A percentile compares a stretch with the other conserved stretches of the same genome.
Conservation (phyloP, 2,113 vertebrate genomes). For the Anolis carolinensis region DNA sequence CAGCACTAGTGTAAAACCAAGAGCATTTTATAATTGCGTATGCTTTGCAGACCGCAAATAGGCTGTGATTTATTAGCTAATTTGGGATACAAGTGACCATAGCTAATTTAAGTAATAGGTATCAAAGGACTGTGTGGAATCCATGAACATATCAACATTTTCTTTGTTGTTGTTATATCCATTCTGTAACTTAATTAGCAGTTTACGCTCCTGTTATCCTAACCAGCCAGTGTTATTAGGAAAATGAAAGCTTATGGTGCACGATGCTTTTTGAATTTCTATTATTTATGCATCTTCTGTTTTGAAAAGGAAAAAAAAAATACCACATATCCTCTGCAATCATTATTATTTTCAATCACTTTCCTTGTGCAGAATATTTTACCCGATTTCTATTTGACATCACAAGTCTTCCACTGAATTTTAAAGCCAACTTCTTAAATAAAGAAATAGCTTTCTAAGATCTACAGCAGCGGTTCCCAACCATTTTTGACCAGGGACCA, state of each 20-base stretch:
- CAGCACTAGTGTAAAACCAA: not conserved
- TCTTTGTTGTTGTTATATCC: conserved; percentile 71
- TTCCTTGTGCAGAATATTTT: not conserved
- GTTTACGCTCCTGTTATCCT: conserved; percentile 69
- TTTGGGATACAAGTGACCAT: conserved; percentile 66
- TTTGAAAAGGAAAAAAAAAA: not conserved
- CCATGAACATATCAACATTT: conserved; percentile 71
- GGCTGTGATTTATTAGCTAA: conserved; percentile 52
- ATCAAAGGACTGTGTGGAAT: conserved; percentile 69
- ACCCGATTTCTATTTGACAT: not conserved
- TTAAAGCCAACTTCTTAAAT: too few relatives aligned
- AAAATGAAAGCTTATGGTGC: conserved; percentile 55
- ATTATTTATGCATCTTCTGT: conserved; percentile 50
- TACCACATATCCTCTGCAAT: not conserved
- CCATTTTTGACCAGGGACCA: too few relatives aligned
- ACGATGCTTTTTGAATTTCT: conserved; percentile 48
- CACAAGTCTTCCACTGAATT: too few relatives aligned
- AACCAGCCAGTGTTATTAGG: conserved; percentile 57
- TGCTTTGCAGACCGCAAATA: not conserved
- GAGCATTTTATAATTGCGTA: conserved; percentile 13
- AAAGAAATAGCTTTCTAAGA: too few relatives aligned
- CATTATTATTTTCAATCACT: not conserved
- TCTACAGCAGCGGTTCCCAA: too few relatives aligned
- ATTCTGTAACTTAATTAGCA: conserved; percentile 72
- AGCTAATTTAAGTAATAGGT: conserved; percentile 66